Percentiles rank a stretch among this genome's conserved stretches.
Conservation (phyloP, 1,140 invertebrate species). For the Drosophila mauritiana region DNA sequence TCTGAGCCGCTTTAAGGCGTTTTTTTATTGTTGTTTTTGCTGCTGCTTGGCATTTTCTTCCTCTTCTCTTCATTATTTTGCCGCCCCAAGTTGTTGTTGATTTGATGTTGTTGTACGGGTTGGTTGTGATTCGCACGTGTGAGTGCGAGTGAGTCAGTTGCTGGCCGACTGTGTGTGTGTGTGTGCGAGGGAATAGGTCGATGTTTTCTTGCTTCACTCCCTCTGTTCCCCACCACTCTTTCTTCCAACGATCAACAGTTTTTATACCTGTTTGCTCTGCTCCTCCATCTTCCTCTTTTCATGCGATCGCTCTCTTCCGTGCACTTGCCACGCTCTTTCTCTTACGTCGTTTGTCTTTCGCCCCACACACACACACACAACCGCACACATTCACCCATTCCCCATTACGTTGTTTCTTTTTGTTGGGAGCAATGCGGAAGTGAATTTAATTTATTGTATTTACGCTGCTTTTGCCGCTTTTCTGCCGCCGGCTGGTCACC, state of each 20-base stretch:
- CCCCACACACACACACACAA: conserved; percentile 43
- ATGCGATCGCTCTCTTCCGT: conserved; percentile 62
- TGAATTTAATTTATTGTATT: conserved; percentile 85
- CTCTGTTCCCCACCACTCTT: conserved; percentile 2
- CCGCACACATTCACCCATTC: conserved; percentile 36
- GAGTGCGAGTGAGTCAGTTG: conserved; percentile 56
- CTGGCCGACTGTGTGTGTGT: conserved; percentile 6
- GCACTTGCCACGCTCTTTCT: conserved; percentile 59
- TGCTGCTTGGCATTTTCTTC: conserved; percentile 59
- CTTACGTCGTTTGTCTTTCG: conserved; percentile 61
- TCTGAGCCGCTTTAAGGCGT: conserved; percentile 23
- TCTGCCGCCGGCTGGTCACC: conserved; percentile 53
- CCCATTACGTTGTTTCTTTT: conserved; percentile 77
- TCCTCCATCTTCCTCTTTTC: conserved; percentile 15
- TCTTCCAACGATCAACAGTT: conserved; percentile 59
- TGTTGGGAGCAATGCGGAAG: conserved; percentile 83
- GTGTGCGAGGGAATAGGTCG: conserved; percentile 39
- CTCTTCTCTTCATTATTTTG: conserved; percentile 62
- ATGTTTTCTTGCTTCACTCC: conserved; percentile 25
- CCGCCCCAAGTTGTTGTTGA: conserved; percentile 29
- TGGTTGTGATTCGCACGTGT: conserved; percentile 58
- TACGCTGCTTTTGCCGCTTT: conserved; percentile 61
- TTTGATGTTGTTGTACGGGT: conserved; percentile 28
- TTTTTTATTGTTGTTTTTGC: conserved; percentile 43
- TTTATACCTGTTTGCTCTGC: conserved; percentile 74